Evolutionary conservation across 2,797 vertebrate genomes (phyloP).

Genomic region (Tarsius wallacei): DNA sequence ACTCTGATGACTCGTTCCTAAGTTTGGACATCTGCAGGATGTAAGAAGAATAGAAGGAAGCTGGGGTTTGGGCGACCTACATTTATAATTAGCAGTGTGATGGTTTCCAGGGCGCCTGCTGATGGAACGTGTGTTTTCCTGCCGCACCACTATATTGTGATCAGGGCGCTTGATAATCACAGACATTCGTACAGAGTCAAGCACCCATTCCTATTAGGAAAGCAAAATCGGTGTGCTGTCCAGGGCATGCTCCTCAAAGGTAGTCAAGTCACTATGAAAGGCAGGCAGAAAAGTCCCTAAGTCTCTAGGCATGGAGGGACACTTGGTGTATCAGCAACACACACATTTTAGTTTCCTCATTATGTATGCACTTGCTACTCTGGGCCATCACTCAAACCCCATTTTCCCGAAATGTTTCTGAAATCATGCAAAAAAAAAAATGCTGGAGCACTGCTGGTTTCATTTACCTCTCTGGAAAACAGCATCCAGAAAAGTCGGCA

Average conservation of each 20-base stretch:
- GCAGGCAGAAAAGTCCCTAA: not conserved
- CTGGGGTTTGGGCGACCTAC: slow-evolving; percentile 81
- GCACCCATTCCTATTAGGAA: slow-evolving; percentile 83
- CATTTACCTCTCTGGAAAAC: not conserved
- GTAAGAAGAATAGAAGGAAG: slow-evolving; percentile 91
- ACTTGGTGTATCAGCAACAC: not conserved
- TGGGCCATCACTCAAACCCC: not conserved
- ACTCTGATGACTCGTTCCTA: slow-evolving; percentile 86
- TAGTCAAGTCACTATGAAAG: fast-evolving
- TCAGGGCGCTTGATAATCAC: slow-evolving; percentile 77
- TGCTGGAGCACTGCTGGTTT: not conserved
- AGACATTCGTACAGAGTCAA: slow-evolving; percentile 79
- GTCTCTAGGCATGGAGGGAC: not conserved
- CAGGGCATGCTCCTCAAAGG: slow-evolving; percentile 31
- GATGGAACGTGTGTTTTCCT: slow-evolving; percentile 84
- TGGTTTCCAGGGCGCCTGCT: slow-evolving; percentile 85
- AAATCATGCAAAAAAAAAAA: not conserved
- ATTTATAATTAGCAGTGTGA: slow-evolving; percentile 91
- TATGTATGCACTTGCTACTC: not conserved
- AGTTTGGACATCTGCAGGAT: slow-evolving; percentile 91
- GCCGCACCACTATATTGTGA: slow-evolving; percentile 73
- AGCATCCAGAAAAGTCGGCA: not conserved
- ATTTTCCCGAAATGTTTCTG: not conserved
- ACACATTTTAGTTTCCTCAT: not conserved
- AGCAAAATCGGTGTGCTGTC: slow-evolving; percentile 71